A percentile compares a stretch with the other conserved stretches of the same genome.
Evolutionary conservation across 1,140 invertebrate species (phyloP).

Genomic region (Drosophila obscura): DNA sequence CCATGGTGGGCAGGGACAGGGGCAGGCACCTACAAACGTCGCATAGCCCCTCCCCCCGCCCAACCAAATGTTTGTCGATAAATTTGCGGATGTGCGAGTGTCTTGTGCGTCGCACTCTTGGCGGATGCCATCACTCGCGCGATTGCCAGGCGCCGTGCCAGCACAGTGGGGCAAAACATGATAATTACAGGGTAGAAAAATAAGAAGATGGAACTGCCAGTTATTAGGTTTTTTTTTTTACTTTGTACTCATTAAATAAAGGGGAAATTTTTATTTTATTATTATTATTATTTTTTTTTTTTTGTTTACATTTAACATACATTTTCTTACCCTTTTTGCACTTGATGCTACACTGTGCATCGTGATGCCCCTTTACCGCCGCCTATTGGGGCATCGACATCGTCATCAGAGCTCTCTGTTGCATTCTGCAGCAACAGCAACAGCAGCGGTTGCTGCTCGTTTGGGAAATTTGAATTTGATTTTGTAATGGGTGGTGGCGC

Average conservation of each 20-base stretch:
- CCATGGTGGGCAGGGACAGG: not conserved
- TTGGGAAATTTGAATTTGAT: slow-evolving; percentile 82
- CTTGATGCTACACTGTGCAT: slow-evolving; percentile 2
- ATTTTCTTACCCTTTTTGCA: too few species aligned
- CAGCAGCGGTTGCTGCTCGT: slow-evolving; percentile 49
- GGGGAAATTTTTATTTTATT: too few species aligned
- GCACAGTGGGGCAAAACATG: slow-evolving; percentile 22
- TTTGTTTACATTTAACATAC: too few species aligned
- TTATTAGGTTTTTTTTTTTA: too few species aligned
- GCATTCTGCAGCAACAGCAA: slow-evolving; percentile 35
- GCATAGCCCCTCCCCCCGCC: slow-evolving; percentile 47
- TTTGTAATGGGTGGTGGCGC: slow-evolving; percentile 53
- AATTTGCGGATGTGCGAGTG: slow-evolving; percentile 81
- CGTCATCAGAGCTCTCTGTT: slow-evolving; percentile 48
- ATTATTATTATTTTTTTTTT: too few species aligned
- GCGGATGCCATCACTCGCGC: slow-evolving; percentile 79
- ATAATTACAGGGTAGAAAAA: too few species aligned
- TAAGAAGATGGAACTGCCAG: too few species aligned
- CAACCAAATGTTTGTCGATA: slow-evolving; percentile 83
- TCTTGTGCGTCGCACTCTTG: slow-evolving; percentile 71
- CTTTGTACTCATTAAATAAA: too few species aligned
- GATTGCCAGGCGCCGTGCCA: slow-evolving; percentile 46
- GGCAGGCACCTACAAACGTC: slow-evolving; percentile 3
- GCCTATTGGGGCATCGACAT: slow-evolving; percentile 42
- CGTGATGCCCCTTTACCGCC: not conserved